Evolutionary conservation across 1,140 invertebrate species (phyloP), one percentile per base, ranked within the genome.

Genomic region (Drosophila elegans): DNA sequence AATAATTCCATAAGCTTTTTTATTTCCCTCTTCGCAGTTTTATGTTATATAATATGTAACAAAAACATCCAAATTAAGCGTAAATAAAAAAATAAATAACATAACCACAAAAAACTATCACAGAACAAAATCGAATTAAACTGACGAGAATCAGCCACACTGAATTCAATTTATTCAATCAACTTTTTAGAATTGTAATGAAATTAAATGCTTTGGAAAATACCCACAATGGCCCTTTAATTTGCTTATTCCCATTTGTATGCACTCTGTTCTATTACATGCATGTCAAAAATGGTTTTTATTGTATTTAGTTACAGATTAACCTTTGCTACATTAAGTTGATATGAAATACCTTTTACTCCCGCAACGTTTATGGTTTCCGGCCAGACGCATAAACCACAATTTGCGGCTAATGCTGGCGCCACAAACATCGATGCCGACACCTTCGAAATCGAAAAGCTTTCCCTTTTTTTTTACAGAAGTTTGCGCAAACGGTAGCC

Each of bases 311-410:
- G 63, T 38, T 16, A 29, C 27, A 46, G 68, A 71, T 57, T 71
- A 71, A 49, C 52, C 68, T 57, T 41, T 69, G 66, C 29, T 32
- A 7, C 29, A 5, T 32, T 6, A 32, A 32, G 29, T 13, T 48
- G 7, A 38, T 21, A 38, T 5, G 3, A 7, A 7, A 48, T 41
- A 71, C 61, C 45, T 67, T 38, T 34, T 38, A 53, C 44, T 69
- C 49, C 64, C 66, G 3, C 51, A 42, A 34, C 21, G 42, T 36
- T 29, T 42, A 71, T 57, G 64, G 64, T 36, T 71, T 57, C 71
- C n/a, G 68, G 36, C 68, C 68, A 81, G 74, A 74, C 82, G 67
- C 57, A 85, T 81, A 81, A 85, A 78, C 68, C 78, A 85, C 73
- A 80, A 77, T 74, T 68, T 84, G 79, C 57, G 59, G 74, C 72